Percentiles rank a stretch among this genome's conserved stretches.
These are phyloP conservation scores for Chelmon rostratus DNA, from an alignment of 2,797 vertebrate species.

Conservation along the genomic window DNA sequence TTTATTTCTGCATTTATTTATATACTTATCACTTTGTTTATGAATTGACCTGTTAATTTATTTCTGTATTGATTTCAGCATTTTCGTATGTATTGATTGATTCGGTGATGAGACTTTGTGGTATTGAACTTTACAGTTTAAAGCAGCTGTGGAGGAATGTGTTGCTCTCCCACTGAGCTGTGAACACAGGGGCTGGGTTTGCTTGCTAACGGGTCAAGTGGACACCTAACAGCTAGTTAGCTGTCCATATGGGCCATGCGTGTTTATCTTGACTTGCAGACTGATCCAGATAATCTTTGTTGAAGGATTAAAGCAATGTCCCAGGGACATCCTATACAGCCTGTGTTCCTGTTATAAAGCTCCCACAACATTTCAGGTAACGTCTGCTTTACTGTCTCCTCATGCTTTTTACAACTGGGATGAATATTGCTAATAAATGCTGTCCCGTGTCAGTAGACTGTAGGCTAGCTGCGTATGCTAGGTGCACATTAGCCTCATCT, in stretches of 20 bases:
- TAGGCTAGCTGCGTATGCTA: not conserved
- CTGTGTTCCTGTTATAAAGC: not conserved
- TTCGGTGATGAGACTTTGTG: too few relatives aligned
- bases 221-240: conserved; percentile 27
- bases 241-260: conserved; percentile 50
- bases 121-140: too few relatives aligned
- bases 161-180: too few relatives aligned
- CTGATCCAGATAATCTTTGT: conserved; percentile 75
- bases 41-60: too few relatives aligned
- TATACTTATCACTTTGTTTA: too few relatives aligned
- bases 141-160: too few relatives aligned
- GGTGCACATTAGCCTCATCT: not conserved
- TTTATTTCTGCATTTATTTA: too few relatives aligned
- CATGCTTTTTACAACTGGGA: not conserved
- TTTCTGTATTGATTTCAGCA: too few relatives aligned
- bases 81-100: too few relatives aligned
- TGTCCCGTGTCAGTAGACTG: not conserved
- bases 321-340: not conserved
- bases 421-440: not conserved
- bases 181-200: not conserved
- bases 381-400: conserved; percentile 5
- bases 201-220: conserved; percentile 7
- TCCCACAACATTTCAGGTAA: conserved; percentile 46
- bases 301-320: conserved; percentile 72
- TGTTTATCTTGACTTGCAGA: conserved; percentile 25